phyloP scores from a whole-genome alignment of 2,113 vertebrate genomes.

The Paraplagusia blochii region DNA sequence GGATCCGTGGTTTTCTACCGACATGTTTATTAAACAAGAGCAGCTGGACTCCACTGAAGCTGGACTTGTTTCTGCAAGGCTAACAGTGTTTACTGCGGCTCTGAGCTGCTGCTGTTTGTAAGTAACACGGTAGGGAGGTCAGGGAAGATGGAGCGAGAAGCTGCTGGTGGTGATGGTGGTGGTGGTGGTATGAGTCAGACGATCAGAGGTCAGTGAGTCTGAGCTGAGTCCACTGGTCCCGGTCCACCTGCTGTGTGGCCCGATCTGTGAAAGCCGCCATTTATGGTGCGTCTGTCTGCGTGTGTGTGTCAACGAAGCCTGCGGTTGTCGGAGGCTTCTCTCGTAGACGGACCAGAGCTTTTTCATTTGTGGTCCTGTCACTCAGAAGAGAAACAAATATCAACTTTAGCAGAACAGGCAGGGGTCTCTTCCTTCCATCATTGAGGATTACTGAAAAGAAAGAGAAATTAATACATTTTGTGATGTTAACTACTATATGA shows the following conservation, averaged over 20 bases:
- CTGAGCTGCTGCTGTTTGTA: slow-evolving; percentile 39
- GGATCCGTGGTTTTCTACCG: slow-evolving; percentile 28
- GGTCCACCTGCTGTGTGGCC: slow-evolving; percentile 44
- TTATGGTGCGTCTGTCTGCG: slow-evolving; percentile 19
- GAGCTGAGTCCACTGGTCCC: slow-evolving; percentile 14
- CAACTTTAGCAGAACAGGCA: slow-evolving; percentile 7
- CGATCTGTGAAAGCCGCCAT: slow-evolving; percentile 18
- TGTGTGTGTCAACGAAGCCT: slow-evolving; percentile 9
- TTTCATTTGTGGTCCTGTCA: slow-evolving; percentile 1
- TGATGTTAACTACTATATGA: slow-evolving; percentile 28
- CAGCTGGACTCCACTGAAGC: slow-evolving; percentile 62
- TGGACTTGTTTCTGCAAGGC: slow-evolving; percentile 37
- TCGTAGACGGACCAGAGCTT: neutral
- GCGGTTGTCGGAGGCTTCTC: neutral
- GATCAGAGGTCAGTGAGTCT: slow-evolving; percentile 43
- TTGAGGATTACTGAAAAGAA: slow-evolving; percentile 50
- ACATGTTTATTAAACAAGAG: slow-evolving; percentile 76
- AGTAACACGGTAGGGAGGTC: slow-evolving; percentile 12
- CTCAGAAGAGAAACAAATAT: slow-evolving; percentile 26
- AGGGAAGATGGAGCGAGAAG: slow-evolving; percentile 4
- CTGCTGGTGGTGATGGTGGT: neutral
- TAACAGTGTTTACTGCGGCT: slow-evolving; percentile 41
- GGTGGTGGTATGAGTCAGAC: slow-evolving; percentile 10
- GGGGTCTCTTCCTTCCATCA: slow-evolving; percentile 28
- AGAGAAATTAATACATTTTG: slow-evolving; percentile 56